These are phyloP conservation scores for Hyppa rectilinea DNA, from an alignment of 2,888 invertebrate genomes.

Conservation along the genomic window DNA sequence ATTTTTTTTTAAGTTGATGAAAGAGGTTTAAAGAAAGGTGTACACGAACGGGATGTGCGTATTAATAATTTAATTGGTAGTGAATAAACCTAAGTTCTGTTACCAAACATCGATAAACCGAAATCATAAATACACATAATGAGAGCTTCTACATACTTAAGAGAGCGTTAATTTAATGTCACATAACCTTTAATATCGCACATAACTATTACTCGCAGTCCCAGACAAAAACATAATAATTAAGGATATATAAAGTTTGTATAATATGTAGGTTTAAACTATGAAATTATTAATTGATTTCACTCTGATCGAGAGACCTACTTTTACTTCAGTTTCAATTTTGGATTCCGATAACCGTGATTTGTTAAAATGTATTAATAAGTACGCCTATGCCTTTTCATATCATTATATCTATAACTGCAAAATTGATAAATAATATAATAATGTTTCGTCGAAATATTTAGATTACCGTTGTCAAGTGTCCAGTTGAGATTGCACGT, in stretches of 20 bases:
- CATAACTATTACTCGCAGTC: constrained; percentile 1
- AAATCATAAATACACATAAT: not conserved
- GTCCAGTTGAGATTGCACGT: not conserved
- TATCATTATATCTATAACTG: not conserved
- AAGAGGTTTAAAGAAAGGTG: not conserved
- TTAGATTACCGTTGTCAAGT: not conserved
- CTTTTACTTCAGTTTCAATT: constrained; percentile 9
- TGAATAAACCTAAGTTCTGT: not conserved
- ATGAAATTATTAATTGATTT: too few species aligned
- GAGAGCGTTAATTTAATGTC: constrained; percentile 5
- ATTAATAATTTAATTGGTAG: not conserved
- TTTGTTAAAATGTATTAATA: not conserved
- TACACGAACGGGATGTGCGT: too few species aligned
- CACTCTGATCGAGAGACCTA: constrained; percentile 3
- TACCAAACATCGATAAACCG: not conserved
- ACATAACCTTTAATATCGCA: not conserved
- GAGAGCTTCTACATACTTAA: not conserved
- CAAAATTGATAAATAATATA: not conserved
- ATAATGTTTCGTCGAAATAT: not conserved
- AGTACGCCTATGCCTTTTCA: not conserved
- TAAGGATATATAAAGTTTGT: too few species aligned
- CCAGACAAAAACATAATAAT: constrained; percentile 4
- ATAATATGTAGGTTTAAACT: constrained; percentile 7
- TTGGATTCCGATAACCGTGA: constrained; percentile 21
- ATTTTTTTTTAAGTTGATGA: not conserved